Conservation (phyloP, 2,113 vertebrate genomes). For the Trematocara nigrifrons region DNA sequence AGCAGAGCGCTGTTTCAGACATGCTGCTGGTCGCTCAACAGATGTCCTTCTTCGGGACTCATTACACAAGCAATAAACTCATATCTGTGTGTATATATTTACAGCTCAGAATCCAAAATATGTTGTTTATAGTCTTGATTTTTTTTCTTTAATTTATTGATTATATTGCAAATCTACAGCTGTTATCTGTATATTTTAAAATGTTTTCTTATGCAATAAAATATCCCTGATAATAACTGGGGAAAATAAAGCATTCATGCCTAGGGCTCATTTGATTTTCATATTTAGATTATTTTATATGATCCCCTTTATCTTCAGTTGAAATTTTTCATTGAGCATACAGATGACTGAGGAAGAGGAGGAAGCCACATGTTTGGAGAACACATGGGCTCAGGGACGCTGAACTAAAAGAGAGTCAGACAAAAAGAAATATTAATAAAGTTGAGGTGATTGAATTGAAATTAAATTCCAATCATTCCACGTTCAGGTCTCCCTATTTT, state of each 20-base stretch:
- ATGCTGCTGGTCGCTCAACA: neutral
- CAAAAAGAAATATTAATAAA: neutral
- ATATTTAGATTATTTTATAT: neutral
- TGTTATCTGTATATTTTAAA: slow-evolving; percentile 25
- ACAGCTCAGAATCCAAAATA: neutral
- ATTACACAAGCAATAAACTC: slow-evolving; percentile 16
- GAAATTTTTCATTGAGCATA: neutral
- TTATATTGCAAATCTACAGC: slow-evolving; percentile 4
- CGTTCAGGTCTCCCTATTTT: neutral
- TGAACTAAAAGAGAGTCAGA: neutral
- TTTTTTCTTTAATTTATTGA: slow-evolving; percentile 33
- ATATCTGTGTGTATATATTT: neutral
- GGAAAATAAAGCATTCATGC: neutral
- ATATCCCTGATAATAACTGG: neutral
- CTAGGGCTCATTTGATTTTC: neutral
- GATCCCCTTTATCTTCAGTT: neutral
- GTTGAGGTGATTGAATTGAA: neutral
- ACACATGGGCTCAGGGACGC: neutral
- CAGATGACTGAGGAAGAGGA: neutral
- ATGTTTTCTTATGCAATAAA: slow-evolving; percentile 33
- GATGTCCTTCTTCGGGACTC: neutral
- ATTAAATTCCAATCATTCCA: neutral
- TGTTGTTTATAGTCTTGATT: slow-evolving; percentile 13
- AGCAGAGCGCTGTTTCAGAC: slow-evolving; percentile 2
- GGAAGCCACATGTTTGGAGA: neutral